Evolutionary conservation across 2,797 vertebrate genomes (phyloP), one percentile per base, ranked within the genome.

Genomic region (Telmatherina bonti): DNA sequence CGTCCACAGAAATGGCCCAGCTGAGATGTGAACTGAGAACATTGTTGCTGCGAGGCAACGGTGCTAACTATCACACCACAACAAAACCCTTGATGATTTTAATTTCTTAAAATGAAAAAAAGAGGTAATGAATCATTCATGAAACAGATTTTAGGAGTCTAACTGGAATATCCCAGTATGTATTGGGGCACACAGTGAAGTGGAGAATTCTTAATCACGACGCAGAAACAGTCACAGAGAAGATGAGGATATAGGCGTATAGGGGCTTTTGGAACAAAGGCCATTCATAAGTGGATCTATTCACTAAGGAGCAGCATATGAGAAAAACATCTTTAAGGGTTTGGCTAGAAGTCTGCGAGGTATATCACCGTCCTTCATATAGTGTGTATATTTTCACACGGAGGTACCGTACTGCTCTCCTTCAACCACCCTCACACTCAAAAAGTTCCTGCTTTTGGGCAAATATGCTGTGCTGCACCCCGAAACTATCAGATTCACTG

Each of bases 391-490:
- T 53, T 18, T 29, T 53, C 52, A 18, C 2, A 8, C 3, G 15
- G 27, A 13, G 13, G 29, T 29, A 53, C 49, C 26, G 51, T 52
- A 26, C 52, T 53, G 26, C 12, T 27, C 27, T 53, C 52, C 27
- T 53, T 53, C 52, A 29, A 53, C 22, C 24, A 24, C 45, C 4
- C n/a, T 24, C 24, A 29, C 13, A 53, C 16, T 29, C 8, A 29
- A 53, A 53, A 29, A 16, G 27, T 53, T 53, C 52, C 26, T 29
- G 51, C 51, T 53, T 8, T 26, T 7, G 6, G 52, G 13, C 52
- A 53, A 53, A 53, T 53, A 53, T 29, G 51, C 51, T 53, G 13
- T 29, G 15, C 51, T 53, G 52, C 52, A 53, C 26, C 13, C 29
- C 7, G 29, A 53, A 53, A 53, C 27, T 18, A 29, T 53, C 5